A percentile compares a stretch with the other conserved stretches of the same genome.
Evolutionary conservation across 2,113 vertebrate genomes (phyloP).

Genomic region (Colinus virginianus): DNA sequence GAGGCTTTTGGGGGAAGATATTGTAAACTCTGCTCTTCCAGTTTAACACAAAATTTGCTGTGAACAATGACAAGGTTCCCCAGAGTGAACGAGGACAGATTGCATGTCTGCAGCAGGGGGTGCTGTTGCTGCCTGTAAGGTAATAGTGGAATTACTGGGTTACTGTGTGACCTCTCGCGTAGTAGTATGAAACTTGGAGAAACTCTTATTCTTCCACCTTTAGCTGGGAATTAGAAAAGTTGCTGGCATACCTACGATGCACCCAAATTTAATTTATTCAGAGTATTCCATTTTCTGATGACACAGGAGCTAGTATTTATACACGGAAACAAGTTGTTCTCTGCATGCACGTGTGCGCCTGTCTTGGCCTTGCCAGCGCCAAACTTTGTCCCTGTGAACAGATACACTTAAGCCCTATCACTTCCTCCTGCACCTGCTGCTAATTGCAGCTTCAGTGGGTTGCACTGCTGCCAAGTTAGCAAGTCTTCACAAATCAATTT

Average conservation of each 20-base stretch:
- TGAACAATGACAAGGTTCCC: not conserved
- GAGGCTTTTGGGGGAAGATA: not conserved
- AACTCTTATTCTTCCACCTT: not conserved
- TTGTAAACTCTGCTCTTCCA: not conserved
- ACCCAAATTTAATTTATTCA: not conserved
- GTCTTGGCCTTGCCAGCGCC: conserved; percentile 37
- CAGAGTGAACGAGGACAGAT: not conserved
- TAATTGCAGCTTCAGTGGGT: conserved; percentile 64
- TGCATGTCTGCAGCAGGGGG: not conserved
- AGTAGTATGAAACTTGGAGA: not conserved
- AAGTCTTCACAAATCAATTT: conserved; percentile 72
- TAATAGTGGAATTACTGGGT: not conserved
- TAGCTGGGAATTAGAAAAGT: not conserved
- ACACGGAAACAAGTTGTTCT: not conserved
- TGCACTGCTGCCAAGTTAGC: conserved; percentile 71
- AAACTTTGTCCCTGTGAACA: conserved; percentile 6
- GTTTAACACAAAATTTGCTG: not conserved
- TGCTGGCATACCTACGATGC: not conserved
- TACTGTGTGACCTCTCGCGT: not conserved
- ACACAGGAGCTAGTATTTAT: not conserved
- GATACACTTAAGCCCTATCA: conserved; percentile 27
- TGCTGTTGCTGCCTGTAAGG: not conserved
- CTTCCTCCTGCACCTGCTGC: conserved; percentile 71
- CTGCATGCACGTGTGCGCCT: accelerated
- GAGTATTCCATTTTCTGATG: not conserved